Conservation (phyloP, 30 jellyfish, hydroid and myxozoan genomes). For the Sanderia malayensis region DNA sequence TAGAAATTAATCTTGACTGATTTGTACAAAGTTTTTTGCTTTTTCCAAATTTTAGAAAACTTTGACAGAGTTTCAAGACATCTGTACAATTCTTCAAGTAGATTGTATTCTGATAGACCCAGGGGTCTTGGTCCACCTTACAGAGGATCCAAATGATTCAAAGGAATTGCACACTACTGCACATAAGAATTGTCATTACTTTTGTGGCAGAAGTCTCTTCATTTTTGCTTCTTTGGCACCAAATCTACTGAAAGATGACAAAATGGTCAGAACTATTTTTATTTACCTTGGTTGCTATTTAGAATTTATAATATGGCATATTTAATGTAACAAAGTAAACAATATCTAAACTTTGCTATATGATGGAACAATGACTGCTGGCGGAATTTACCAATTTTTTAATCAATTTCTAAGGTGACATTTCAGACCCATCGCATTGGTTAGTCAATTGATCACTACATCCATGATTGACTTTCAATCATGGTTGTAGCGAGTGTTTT, state of each 20-base stretch:
- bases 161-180: constrained; percentile 27
- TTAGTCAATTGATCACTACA: not conserved
- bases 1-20: not conserved
- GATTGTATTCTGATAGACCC: constrained; percentile 19
- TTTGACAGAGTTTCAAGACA: constrained; percentile 2
- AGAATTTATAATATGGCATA: no score
- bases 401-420: not conserved
- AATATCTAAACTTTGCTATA: no score
- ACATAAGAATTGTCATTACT: constrained; percentile 48
- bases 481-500: not conserved
- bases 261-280: no score
- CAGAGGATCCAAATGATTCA: constrained; percentile 29
- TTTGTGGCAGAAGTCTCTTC: constrained; percentile 18
- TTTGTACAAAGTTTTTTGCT: not conserved
- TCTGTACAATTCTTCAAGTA: constrained; percentile 10
- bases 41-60: constrained; percentile 18
- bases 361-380: no score
- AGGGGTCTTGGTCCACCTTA: constrained; percentile 32
- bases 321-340: no score
- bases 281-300: no score
- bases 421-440: not conserved
- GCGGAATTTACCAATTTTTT: no score
- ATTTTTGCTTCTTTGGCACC: constrained; percentile 43
- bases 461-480: not conserved
- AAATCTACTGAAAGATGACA: not conserved